phyloP scores from a whole-genome alignment of 2,113 vertebrate species.

The Indicator indicator region DNA sequence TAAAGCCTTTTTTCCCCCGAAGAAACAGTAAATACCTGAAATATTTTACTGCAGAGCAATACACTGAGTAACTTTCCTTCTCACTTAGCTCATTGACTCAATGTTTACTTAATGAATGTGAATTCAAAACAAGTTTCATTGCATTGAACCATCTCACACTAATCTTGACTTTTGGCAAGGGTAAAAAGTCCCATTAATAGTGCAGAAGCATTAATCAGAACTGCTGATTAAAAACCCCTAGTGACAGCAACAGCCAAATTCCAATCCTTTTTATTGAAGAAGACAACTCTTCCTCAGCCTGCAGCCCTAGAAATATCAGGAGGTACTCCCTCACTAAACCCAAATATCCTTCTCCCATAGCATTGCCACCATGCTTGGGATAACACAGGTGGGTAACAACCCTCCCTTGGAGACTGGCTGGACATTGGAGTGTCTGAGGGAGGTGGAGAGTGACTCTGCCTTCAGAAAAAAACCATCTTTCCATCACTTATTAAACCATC shows the following conservation, averaged over 20 bases:
- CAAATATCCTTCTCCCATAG: not conserved
- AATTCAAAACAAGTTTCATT: not conserved
- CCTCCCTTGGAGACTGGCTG: not conserved
- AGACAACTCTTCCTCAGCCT: not conserved
- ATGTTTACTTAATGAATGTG: not conserved
- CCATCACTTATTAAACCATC: not conserved
- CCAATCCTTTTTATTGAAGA: not conserved
- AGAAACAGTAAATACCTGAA: not conserved
- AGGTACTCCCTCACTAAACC: not conserved
- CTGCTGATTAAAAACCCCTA: not conserved
- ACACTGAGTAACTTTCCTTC: not conserved
- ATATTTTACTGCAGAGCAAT: not conserved
- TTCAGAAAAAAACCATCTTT: not conserved
- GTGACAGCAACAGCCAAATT: not conserved
- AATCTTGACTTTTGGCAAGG: not conserved
- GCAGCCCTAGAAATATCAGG: not conserved
- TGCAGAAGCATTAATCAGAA: slow-evolving; percentile 8
- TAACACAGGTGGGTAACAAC: not conserved
- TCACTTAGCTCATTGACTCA: not conserved
- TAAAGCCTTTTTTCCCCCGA: not conserved
- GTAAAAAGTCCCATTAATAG: not conserved
- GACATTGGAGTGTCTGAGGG: not conserved
- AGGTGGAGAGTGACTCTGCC: not conserved
- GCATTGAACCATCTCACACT: not conserved
- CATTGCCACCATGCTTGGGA: accelerated